Conservation (phyloP, 1,140 invertebrate species). For the Drosophila ercepeae region DNA sequence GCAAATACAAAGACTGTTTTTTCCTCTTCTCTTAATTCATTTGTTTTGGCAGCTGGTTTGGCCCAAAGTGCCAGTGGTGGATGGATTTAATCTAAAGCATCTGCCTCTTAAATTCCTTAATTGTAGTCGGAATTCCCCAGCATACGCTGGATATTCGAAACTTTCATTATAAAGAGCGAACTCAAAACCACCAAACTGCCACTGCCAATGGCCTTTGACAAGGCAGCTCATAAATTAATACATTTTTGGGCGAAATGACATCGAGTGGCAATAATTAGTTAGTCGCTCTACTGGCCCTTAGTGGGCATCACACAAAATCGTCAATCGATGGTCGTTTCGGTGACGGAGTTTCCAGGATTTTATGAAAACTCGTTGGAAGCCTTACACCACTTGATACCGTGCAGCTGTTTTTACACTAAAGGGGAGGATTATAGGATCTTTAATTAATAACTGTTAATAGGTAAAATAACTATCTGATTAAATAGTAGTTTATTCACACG, state of each 20-base stretch:
- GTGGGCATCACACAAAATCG: conserved; percentile 18
- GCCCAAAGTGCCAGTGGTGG: conserved; percentile 1
- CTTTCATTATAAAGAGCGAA: neutral
- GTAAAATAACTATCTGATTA: neutral
- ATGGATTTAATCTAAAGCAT: conserved; percentile 10
- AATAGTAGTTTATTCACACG: neutral
- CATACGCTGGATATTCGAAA: neutral
- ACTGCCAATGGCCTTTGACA: conserved; percentile 37
- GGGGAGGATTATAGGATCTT: neutral
- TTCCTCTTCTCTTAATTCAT: conserved; percentile 3
- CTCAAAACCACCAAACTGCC: conserved; percentile 2
- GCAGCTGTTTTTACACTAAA: neutral
- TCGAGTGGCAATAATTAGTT: conserved; percentile 68
- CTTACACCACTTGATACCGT: neutral
- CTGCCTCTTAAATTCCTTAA: neutral
- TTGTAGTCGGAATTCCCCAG: neutral
- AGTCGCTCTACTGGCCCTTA: conserved; percentile 5
- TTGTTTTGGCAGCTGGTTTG: conserved; percentile 40
- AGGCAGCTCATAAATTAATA: conserved; percentile 62
- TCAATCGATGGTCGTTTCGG: conserved; percentile 16
- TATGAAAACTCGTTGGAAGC: conserved; percentile 20
- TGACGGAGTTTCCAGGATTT: conserved; percentile 39
- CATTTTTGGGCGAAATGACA: conserved; percentile 42
- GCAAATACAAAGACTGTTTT: neutral
- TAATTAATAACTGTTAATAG: neutral